phyloP scores from a whole-genome alignment of 1,140 invertebrate genomes.

The Proales similis region DNA sequence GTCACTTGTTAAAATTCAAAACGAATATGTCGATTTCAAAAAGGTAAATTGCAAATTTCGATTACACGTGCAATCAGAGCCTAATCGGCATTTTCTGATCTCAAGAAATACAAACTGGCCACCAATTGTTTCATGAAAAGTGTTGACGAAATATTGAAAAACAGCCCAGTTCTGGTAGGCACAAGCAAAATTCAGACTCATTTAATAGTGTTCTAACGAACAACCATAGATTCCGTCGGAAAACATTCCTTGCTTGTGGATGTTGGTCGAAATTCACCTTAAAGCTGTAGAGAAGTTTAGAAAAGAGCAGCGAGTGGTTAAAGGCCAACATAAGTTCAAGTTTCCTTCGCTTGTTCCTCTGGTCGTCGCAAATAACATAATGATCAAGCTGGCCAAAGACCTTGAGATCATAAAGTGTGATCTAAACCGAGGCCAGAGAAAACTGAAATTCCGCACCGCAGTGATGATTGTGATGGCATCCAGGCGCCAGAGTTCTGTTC shows the following conservation, averaged over 20 bases:
- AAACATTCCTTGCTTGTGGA: constrained; percentile 30
- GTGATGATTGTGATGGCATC: constrained; percentile 6
- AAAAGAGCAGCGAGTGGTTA: neutral
- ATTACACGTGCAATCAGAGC: neutral
- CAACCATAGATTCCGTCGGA: neutral
- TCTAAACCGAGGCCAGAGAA: neutral
- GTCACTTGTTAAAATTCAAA: too few relatives aligned
- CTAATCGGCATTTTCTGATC: neutral
- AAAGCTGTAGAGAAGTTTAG: constrained; percentile 11
- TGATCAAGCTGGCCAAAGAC: constrained; percentile 6
- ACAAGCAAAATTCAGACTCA: neutral
- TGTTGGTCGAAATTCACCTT: constrained; percentile 19
- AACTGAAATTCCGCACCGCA: neutral
- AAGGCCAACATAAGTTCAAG: neutral
- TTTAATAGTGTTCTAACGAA: neutral
- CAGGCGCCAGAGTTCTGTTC: constrained; percentile 4
- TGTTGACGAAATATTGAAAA: constrained; percentile 15
- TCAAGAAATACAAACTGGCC: constrained; percentile 5
- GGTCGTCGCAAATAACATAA: too few relatives aligned
- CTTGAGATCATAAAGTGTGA: neutral
- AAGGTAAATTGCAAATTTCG: constrained; percentile 60
- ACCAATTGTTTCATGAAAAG: constrained; percentile 23
- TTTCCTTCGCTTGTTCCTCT: too few relatives aligned
- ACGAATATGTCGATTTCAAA: constrained; percentile 71
- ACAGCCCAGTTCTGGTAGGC: neutral